These are phyloP conservation scores for Bos javanicus DNA, from an alignment of 2,113 vertebrate species.

Conservation along the genomic window DNA sequence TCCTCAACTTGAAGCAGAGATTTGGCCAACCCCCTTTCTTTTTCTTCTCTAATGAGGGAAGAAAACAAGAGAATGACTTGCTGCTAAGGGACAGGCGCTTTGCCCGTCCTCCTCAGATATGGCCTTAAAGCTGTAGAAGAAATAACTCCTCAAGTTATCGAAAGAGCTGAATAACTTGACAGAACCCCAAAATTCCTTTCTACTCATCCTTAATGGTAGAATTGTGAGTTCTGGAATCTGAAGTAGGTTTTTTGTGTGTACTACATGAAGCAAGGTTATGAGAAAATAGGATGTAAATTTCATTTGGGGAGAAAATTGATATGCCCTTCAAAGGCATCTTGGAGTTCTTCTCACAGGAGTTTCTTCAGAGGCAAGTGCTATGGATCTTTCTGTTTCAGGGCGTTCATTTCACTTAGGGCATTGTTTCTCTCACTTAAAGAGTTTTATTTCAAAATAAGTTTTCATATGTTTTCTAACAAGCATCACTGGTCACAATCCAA, in stretches of 20 bases:
- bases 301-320: background rate
- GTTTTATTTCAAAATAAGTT: background rate
- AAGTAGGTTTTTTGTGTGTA: background rate
- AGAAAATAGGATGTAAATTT: background rate
- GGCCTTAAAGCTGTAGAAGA: background rate
- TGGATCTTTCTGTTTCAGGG: background rate
- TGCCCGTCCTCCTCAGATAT: background rate
- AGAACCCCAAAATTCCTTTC: background rate
- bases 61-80: background rate
- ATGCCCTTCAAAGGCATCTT: background rate
- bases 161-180: background rate
- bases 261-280: background rate
- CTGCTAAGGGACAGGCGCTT: fast-evolving
- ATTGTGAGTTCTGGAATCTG: background rate
- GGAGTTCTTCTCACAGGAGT: background rate
- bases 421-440: background rate
- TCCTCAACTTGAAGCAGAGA: background rate
- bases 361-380: background rate
- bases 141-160: background rate
- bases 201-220: background rate
- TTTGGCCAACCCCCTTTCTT: background rate
- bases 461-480: background rate
- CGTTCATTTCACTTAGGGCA: background rate
- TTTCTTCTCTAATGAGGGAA: background rate
- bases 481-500: background rate